Base-by-base conservation (phyloP, 2,797 vertebrate genomes). In the Sparidentex hasta region DNA sequence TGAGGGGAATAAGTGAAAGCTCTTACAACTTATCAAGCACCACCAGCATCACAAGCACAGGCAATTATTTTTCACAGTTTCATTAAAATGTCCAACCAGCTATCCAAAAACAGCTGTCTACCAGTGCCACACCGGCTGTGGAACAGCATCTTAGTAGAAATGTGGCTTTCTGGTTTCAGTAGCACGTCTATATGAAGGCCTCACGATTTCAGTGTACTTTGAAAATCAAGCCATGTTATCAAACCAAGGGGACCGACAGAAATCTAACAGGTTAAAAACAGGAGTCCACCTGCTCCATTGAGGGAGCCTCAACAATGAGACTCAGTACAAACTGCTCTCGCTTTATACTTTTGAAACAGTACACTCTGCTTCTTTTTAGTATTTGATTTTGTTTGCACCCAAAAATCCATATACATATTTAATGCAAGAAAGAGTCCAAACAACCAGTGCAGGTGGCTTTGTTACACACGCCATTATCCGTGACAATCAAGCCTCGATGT, bases 11-110 rank as follows among this genome's bases (percentile, higher is more conserved):
- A 82, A 52, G 18, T 47, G 38, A 61, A 80, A 67, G 57, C 48
- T 67, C 71, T 71, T 71, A 68, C 44, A 61, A 50, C 48, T 69
- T 61, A 76, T 85, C 62, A 74, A 74, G 41, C 51, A 66, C 46
- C 47, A 56, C 43, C 46, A 65, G 27, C 63, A 78, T 79, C 63
- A 71, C 52, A 73, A 67, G 57, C 62, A 50, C 43, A 61, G 67
- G 65, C 50, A 76, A 85, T 80, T 57, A 62, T 70, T 71, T 84
- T 80, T 83, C 41, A 52, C 51, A 63, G 58, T 80, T 83, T 82
- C 50, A 88, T 75, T 78, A 78, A 83, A 84, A 75, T 65, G 64
- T 75, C 74, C 51, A 77, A 69, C 38, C 65, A 75, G 59, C 44
- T 74, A 20, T 73, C 18, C 21, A 29, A 58, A 81, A 85, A 64